These are phyloP conservation scores for Stenotaenia linearis DNA, from an alignment of 2,888 invertebrate species.

Conservation along the genomic window DNA sequence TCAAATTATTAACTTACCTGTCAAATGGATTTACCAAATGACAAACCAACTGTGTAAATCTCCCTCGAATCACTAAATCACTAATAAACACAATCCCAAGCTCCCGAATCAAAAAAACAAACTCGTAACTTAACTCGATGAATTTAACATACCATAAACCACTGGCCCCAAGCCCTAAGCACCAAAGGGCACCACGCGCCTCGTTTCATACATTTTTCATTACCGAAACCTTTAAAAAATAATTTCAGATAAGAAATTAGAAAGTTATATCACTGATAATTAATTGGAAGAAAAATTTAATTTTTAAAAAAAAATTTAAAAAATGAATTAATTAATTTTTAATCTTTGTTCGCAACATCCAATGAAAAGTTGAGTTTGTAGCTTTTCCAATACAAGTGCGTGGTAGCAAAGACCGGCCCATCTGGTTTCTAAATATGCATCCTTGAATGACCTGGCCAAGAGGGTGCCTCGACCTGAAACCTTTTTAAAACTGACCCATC, in stretches of 20 bases:
- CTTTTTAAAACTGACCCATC: constrained; percentile 21
- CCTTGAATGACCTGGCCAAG: constrained; percentile 24
- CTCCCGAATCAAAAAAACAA: background rate
- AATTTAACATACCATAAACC: background rate
- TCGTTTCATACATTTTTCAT: background rate
- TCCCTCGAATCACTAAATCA: background rate
- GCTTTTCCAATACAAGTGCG: constrained; percentile 14
- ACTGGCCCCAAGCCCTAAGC: background rate
- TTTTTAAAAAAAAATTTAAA: background rate
- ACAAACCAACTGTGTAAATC: background rate
- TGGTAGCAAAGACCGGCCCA: constrained; percentile 23
- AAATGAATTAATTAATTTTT: background rate
- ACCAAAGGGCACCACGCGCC: background rate
- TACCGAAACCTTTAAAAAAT: background rate
- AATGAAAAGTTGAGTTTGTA: background rate
- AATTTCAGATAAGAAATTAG: background rate
- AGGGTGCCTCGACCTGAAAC: constrained; percentile 26
- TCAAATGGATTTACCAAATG: background rate
- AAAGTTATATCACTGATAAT: too few species aligned
- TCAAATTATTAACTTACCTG: too few species aligned
- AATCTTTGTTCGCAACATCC: background rate
- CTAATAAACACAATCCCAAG: too few species aligned
- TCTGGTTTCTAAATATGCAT: constrained; percentile 26
- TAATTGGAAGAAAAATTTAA: too few species aligned
- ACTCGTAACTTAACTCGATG: constrained; percentile 8